Conservation (phyloP, 37 sponge, comb jelly and placozoan species). For the Ephydatia muelleri region DNA sequence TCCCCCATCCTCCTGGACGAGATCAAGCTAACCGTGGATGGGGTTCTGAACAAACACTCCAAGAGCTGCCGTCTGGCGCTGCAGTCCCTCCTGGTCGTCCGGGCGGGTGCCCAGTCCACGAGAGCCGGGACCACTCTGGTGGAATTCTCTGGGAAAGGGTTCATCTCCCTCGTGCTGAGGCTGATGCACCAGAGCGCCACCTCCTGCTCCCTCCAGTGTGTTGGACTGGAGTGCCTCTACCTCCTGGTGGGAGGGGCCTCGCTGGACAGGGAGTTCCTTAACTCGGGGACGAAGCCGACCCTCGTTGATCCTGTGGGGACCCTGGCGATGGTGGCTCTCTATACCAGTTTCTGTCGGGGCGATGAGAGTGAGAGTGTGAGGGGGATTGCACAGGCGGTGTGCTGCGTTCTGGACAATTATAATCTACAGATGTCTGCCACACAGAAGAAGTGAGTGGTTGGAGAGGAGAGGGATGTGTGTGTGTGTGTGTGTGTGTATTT, state of each 20-base stretch:
- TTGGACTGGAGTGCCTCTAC: conserved; percentile 49
- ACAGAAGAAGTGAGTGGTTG: conserved; percentile 29
- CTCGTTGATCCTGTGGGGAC: conserved; percentile 14
- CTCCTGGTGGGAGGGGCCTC: conserved; percentile 18
- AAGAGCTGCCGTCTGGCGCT: conserved; percentile 18
- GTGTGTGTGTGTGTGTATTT: no score
- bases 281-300: background rate
- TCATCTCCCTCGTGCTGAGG: conserved; percentile 28
- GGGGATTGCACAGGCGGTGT: conserved; percentile 23
- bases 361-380: conserved; percentile 22
- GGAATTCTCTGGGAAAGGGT: conserved; percentile 20
- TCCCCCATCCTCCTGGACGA: conserved; percentile 2
- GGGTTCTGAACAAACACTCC: conserved; percentile 6
- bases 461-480: background rate
- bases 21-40: conserved; percentile 3
- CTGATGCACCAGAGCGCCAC: conserved; percentile 16
- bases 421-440: conserved; percentile 15
- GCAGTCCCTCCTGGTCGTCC: background rate
- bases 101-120: background rate
- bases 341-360: background rate
- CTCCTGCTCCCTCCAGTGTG: conserved; percentile 33
- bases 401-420: conserved; percentile 18
- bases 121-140: conserved; percentile 5
- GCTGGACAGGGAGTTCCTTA: conserved; percentile 7
- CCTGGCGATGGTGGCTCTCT: conserved; percentile 1